Percentiles rank a stretch among this genome's conserved stretches.
Conservation (phyloP, 2,888 invertebrate genomes). For the Panopea generosa region DNA sequence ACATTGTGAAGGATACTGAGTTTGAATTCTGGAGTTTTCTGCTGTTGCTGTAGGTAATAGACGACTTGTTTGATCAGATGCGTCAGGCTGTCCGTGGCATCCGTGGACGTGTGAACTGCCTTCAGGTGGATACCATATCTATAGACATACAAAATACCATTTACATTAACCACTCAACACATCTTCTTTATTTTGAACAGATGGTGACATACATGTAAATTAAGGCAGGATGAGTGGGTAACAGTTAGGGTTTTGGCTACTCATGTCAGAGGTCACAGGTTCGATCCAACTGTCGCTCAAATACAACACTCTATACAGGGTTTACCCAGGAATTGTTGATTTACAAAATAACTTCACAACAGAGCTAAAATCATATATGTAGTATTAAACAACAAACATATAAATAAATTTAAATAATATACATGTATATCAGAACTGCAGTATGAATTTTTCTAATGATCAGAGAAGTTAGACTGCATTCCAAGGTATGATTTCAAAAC, state of each 20-base stretch:
- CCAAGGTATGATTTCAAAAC: too few species aligned
- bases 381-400: too few species aligned
- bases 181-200: neutral
- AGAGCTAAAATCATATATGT: too few species aligned
- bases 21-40: slow-evolving; percentile 67
- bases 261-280: too few species aligned
- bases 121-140: slow-evolving; percentile 83
- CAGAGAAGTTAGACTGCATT: too few species aligned
- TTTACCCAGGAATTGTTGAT: too few species aligned
- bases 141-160: slow-evolving; percentile 13
- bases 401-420: too few species aligned
- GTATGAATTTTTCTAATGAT: too few species aligned
- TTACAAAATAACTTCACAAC: too few species aligned
- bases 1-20: slow-evolving; percentile 77
- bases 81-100: slow-evolving; percentile 78
- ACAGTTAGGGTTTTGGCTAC: neutral
- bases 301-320: too few species aligned
- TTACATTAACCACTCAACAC: neutral
- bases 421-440: too few species aligned
- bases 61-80: slow-evolving; percentile 77
- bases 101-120: slow-evolving; percentile 74
- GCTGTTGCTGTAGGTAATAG: slow-evolving; percentile 80
- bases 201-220: neutral
- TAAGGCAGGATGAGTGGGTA: neutral
- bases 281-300: too few species aligned